Percentiles rank a stretch among this genome's conserved stretches.
These are phyloP conservation scores for Beroe forskalii DNA, from an alignment of 37 sponge, comb jelly and placozoan genomes.

Conservation along the genomic window DNA sequence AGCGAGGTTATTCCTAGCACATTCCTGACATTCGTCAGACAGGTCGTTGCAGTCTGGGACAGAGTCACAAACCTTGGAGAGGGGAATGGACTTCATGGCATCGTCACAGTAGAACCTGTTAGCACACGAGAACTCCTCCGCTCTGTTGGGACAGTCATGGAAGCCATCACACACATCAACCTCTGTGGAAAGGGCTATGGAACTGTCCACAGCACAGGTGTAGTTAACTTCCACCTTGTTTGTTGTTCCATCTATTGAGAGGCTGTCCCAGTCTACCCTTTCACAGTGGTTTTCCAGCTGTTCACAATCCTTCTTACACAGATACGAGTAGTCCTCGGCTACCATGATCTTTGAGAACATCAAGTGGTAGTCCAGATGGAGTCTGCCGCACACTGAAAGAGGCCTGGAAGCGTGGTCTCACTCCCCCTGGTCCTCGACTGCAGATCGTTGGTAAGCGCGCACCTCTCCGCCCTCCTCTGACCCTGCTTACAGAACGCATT, in stretches of 20 bases:
- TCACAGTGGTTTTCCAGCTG: background rate
- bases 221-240: background rate
- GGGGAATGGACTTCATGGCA: background rate
- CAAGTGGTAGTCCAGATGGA: background rate
- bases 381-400: background rate
- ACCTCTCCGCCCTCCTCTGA: background rate
- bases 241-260: background rate
- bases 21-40: constrained; percentile 55
- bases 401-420: background rate
- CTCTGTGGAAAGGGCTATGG: background rate
- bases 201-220: background rate
- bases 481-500: background rate
- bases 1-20: constrained; percentile 9
- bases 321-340: background rate
- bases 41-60: constrained; percentile 22
- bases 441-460: background rate
- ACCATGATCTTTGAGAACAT: background rate
- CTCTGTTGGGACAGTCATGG: background rate
- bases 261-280: background rate
- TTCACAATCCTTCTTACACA: background rate
- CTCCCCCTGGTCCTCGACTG: background rate
- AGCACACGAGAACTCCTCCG: background rate
- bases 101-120: constrained; percentile 19
- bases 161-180: constrained; percentile 4
- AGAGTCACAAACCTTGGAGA: background rate